A percentile compares a stretch with the other conserved stretches of the same genome.
Evolutionary conservation across 2,888 invertebrate genomes (phyloP).

Genomic region (Rhingia campestris): DNA sequence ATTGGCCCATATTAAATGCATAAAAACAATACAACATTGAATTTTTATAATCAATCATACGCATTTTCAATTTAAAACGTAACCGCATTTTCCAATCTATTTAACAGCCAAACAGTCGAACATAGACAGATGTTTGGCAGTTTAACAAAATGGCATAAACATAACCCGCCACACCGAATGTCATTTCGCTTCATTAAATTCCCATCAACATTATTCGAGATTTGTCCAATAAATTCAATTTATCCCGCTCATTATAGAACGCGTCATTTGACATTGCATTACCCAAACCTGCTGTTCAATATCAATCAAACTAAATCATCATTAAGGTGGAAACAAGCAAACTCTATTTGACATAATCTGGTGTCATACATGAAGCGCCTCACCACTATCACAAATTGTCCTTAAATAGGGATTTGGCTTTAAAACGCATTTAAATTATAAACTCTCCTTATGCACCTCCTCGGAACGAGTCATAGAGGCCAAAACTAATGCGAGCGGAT

Average conservation of each 20-base stretch:
- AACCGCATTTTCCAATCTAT: conserved; percentile 66
- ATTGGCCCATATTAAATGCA: too few species aligned
- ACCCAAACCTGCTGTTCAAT: background rate
- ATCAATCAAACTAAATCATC: conserved; percentile 49
- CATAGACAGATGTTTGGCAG: conserved; percentile 13
- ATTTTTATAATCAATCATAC: background rate
- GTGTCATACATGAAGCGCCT: conserved; percentile 31
- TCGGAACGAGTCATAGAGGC: background rate
- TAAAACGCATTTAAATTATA: conserved; percentile 49
- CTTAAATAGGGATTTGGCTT: conserved; percentile 34
- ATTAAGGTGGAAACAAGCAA: conserved; percentile 46
- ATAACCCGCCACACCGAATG: conserved; percentile 27
- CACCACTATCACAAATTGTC: conserved; percentile 38
- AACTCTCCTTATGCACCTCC: conserved; percentile 11
- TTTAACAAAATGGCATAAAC: conserved; percentile 28
- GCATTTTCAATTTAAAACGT: conserved; percentile 5
- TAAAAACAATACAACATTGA: too few species aligned
- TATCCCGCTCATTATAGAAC: conserved; percentile 43
- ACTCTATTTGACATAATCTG: conserved; percentile 30
- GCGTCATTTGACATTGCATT: conserved; percentile 10
- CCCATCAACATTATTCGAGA: conserved; percentile 62
- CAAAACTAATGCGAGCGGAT: conserved; percentile 22
- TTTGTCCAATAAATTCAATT: conserved; percentile 66
- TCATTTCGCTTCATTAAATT: conserved; percentile 66
- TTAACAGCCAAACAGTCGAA: conserved; percentile 33